Percentiles rank a stretch among this genome's conserved stretches.
Evolutionary conservation across 1,140 invertebrate genomes (phyloP).

Genomic region (Procambarus virginalis): DNA sequence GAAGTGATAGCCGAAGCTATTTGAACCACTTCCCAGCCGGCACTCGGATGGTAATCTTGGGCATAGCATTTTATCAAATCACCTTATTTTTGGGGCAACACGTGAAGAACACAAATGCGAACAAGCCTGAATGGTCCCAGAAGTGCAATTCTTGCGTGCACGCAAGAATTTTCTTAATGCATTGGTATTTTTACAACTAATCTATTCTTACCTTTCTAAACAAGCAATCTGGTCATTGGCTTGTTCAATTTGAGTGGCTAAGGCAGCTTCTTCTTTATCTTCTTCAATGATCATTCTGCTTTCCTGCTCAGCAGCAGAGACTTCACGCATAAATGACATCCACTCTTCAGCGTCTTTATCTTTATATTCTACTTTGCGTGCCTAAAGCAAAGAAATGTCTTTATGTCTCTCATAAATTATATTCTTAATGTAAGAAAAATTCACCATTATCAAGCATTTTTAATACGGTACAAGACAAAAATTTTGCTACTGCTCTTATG

Average conservation of each 20-base stretch:
- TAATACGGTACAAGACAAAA: too few species aligned
- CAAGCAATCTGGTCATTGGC: slow-evolving; percentile 68
- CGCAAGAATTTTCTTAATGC: too few species aligned
- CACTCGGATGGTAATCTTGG: too few species aligned
- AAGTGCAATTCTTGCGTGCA: too few species aligned
- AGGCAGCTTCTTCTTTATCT: slow-evolving; percentile 65
- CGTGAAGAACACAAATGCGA: too few species aligned
- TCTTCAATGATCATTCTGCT: slow-evolving; percentile 68
- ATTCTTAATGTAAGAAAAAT: neutral
- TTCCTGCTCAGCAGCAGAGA: slow-evolving; percentile 62
- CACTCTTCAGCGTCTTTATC: slow-evolving; percentile 68
- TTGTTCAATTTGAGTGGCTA: slow-evolving; percentile 66
- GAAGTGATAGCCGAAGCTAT: too few species aligned
- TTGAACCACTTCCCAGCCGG: too few species aligned
- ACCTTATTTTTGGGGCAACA: too few species aligned
- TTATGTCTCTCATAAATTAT: too few species aligned
- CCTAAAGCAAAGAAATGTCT: slow-evolving; percentile 30
- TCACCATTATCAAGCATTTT: neutral
- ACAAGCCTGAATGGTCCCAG: too few species aligned
- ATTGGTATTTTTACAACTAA: neutral
- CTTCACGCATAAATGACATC: slow-evolving; percentile 67
- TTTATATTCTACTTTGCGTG: slow-evolving; percentile 68
- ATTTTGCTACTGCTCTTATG: too few species aligned
- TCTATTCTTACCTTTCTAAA: slow-evolving; percentile 56
- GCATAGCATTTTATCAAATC: too few species aligned